Percentiles rank a stretch among this genome's conserved stretches.
Evolutionary conservation across 2,113 vertebrate genomes (phyloP).

Genomic region (Archilochus colubris): DNA sequence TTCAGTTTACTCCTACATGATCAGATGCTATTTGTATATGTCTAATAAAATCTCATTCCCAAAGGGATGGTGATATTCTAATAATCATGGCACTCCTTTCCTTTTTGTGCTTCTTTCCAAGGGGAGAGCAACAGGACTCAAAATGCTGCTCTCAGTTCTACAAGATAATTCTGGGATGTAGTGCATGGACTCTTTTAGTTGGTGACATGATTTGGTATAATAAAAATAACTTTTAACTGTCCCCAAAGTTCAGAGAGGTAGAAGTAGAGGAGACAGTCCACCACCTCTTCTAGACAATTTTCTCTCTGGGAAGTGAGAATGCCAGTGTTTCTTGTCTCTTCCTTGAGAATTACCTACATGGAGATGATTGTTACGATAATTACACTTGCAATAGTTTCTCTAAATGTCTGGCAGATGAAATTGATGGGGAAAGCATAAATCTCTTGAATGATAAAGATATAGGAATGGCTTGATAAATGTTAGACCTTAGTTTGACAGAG

Average conservation of each 20-base stretch:
- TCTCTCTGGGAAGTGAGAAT: neutral
- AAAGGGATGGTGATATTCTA: neutral
- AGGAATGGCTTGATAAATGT: neutral
- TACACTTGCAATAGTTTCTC: neutral
- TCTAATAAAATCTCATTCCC: conserved; percentile 40
- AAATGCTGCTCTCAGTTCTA: neutral
- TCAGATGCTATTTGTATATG: conserved; percentile 46
- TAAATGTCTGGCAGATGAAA: neutral
- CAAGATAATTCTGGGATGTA: neutral
- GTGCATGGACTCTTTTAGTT: neutral
- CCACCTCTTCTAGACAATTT: neutral
- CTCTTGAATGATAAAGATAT: neutral
- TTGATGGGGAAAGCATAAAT: neutral
- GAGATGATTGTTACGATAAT: neutral
- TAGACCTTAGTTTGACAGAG: neutral
- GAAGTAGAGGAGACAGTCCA: neutral
- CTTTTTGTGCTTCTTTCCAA: neutral
- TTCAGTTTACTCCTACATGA: conserved; percentile 44
- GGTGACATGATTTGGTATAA: neutral
- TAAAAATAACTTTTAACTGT: neutral
- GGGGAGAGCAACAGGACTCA: neutral
- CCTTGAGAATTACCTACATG: neutral
- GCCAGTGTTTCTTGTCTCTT: neutral
- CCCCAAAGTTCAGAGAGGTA: neutral
- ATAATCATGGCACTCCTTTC: neutral